These are phyloP conservation scores for Drosophila testacea DNA, from an alignment of 2,888 invertebrate genomes.

Conservation along the genomic window DNA sequence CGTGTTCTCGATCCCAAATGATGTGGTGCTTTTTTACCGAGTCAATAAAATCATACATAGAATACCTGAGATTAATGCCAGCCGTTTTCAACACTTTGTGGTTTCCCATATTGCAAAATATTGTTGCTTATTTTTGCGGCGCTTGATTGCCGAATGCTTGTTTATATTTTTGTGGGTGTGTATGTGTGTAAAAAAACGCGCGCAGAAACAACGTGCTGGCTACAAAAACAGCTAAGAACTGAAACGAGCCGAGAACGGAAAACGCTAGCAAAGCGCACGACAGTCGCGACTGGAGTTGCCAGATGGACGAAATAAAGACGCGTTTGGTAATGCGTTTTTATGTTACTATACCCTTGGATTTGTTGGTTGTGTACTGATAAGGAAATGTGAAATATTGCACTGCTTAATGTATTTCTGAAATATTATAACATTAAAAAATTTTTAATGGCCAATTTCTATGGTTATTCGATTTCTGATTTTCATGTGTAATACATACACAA, in stretches of 20 bases:
- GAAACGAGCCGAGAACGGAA: constrained; percentile 33
- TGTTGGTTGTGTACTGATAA: not conserved
- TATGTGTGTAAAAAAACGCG: constrained; percentile 43
- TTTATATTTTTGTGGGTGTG: constrained; percentile 1
- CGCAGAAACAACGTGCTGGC: constrained; percentile 50
- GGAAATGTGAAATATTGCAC: not conserved
- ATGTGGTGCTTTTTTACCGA: constrained; percentile 60
- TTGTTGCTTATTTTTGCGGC: constrained; percentile 24
- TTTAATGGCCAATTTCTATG: too few species aligned
- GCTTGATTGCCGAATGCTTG: constrained; percentile 6
- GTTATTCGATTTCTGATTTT: too few species aligned
- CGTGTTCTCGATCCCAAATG: constrained; percentile 70
- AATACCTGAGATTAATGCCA: constrained; percentile 60
- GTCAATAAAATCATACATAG: constrained; percentile 74
- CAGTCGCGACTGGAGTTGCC: constrained; percentile 49
- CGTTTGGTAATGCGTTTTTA: not conserved
- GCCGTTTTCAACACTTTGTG: constrained; percentile 68
- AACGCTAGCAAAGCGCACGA: constrained; percentile 62
- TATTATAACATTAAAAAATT: too few species aligned
- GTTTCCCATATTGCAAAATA: constrained; percentile 59
- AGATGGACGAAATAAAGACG: constrained; percentile 14
- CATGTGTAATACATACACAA: too few species aligned
- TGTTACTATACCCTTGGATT: not conserved
- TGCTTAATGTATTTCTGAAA: not conserved
- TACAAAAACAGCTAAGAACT: constrained; percentile 59